phyloP scores from a whole-genome alignment of 1,140 invertebrate genomes.

The Sipha flava region DNA sequence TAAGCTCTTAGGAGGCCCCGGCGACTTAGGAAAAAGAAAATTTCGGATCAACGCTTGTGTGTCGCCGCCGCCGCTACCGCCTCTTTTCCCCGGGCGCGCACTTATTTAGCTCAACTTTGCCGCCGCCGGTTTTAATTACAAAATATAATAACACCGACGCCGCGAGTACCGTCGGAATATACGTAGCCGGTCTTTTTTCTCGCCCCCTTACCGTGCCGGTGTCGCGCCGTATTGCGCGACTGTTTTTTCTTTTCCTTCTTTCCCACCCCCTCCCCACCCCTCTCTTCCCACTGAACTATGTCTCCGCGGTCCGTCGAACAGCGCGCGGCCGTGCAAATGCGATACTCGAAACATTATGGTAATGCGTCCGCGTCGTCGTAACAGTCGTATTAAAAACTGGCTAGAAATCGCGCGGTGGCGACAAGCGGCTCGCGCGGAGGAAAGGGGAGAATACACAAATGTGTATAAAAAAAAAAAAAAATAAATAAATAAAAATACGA shows the following conservation, averaged over 20 bases:
- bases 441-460: no score
- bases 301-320: not conserved
- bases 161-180: not conserved
- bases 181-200: no score
- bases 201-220: no score
- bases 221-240: no score
- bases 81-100: no score
- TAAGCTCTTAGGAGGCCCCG: not conserved
- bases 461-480: no score
- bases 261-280: no score
- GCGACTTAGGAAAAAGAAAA: not conserved
- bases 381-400: not conserved
- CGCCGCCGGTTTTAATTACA: not conserved
- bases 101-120: not conserved
- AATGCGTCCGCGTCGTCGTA: no score
- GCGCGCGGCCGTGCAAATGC: not conserved
- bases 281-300: no score
- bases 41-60: not conserved
- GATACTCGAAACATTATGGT: not conserved
- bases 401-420: not conserved
- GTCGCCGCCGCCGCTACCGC: no score
- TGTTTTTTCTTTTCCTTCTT: no score
- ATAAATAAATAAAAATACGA: not conserved
- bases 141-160: not conserved
- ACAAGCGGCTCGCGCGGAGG: not conserved